Evolutionary conservation across 64 coral and sea anemone genomes (phyloP).

Genomic region (Acropora tenuis): DNA sequence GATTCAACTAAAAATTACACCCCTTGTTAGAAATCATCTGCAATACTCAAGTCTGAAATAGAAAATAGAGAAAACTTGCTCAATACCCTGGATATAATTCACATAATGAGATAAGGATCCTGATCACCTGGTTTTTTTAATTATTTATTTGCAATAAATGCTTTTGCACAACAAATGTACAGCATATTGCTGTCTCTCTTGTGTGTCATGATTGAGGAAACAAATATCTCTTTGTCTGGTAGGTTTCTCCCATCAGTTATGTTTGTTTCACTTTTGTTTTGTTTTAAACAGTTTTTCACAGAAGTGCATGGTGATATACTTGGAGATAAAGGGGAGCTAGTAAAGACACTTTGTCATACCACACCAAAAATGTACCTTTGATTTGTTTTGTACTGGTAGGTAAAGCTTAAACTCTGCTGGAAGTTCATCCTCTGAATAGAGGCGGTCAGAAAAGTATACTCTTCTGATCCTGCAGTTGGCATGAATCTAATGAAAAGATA

Average conservation of each 20-base stretch:
- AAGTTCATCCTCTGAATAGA: slow-evolving; percentile 99
- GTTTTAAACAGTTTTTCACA: no score
- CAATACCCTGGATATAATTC: background rate
- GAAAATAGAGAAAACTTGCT: background rate
- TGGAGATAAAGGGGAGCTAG: background rate
- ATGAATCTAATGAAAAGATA: slow-evolving; percentile 72
- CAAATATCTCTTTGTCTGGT: no score
- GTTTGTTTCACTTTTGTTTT: no score
- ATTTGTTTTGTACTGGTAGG: slow-evolving; percentile 93
- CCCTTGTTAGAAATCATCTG: background rate
- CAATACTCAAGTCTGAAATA: slow-evolving; percentile 4
- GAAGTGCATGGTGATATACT: no score
- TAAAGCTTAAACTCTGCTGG: slow-evolving; percentile 99
- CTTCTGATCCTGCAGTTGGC: slow-evolving; percentile 98
- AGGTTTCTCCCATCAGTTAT: no score
- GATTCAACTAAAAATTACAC: background rate
- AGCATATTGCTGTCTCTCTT: no score
- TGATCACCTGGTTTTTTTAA: no score
- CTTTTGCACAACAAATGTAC: no score
- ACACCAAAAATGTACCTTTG: slow-evolving; percentile 40
- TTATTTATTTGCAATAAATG: no score
- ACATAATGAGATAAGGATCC: no score
- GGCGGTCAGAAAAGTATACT: slow-evolving; percentile 99
- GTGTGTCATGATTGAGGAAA: no score
- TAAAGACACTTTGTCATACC: background rate